These are phyloP conservation scores for Heterotilapia buettikoferi DNA, from an alignment of 2,113 vertebrate species.

Conservation along the genomic window DNA sequence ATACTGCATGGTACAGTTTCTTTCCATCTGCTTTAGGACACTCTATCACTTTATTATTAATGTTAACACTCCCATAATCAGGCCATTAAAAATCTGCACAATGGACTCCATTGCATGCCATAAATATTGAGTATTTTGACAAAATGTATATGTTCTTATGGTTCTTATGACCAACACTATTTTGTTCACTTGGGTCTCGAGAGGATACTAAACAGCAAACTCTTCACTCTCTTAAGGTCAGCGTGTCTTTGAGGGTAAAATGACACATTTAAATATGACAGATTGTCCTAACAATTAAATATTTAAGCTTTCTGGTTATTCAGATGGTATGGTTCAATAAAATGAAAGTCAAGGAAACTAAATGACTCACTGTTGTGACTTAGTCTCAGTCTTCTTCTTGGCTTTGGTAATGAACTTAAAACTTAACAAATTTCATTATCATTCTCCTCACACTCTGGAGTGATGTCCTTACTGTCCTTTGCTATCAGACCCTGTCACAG, in stretches of 20 bases:
- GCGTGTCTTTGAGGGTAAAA: neutral
- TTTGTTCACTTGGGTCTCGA: neutral
- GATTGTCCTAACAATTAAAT: neutral
- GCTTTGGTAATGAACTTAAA: neutral
- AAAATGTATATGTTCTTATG: neutral
- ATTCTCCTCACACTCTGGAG: neutral
- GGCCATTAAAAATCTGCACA: neutral
- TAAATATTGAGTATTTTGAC: neutral
- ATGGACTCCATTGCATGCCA: accelerated
- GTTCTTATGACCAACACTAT: neutral
- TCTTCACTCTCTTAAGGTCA: neutral
- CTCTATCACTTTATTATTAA: accelerated
- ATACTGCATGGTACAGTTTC: neutral
- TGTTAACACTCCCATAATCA: accelerated
- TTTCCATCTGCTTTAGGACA: neutral
- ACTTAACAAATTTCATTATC: neutral
- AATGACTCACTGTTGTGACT: neutral
- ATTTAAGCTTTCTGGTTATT: neutral
- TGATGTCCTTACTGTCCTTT: neutral
- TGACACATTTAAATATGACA: neutral
- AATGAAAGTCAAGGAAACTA: neutral
- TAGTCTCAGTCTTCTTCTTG: neutral
- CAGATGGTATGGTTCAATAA: accelerated
- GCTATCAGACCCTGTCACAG: neutral
- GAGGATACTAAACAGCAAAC: neutral